These are phyloP conservation scores for Drosophila neoperkinsi DNA, from an alignment of 2,888 invertebrate species.

Conservation along the genomic window DNA sequence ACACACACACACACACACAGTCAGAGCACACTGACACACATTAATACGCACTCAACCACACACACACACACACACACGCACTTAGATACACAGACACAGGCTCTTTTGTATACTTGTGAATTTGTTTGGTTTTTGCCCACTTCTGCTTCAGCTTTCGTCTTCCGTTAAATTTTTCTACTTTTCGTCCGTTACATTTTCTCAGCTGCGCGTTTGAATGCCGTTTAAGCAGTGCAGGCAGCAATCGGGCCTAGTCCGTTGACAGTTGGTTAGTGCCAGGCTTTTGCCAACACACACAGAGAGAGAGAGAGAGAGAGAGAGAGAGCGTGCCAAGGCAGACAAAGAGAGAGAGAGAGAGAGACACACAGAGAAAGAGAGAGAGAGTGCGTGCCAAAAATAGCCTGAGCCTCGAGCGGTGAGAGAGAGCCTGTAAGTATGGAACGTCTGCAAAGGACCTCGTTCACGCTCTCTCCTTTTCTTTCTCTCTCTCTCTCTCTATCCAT, in stretches of 20 bases:
- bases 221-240: constrained; percentile 61
- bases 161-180: constrained; percentile 51
- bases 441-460: constrained; percentile 54
- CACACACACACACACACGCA: constrained; percentile 2
- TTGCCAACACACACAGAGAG: constrained; percentile 35
- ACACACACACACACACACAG: background rate
- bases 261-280: constrained; percentile 57
- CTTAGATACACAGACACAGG: constrained; percentile 20
- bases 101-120: constrained; percentile 50
- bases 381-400: constrained; percentile 66
- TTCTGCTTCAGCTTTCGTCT: constrained; percentile 36
- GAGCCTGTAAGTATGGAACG: constrained; percentile 58
- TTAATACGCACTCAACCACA: constrained; percentile 11
- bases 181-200: constrained; percentile 69
- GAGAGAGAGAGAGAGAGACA: constrained; percentile 3
- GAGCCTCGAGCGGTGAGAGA: constrained; percentile 41
- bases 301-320: constrained; percentile 5
- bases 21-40: constrained; percentile 39
- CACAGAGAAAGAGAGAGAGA: constrained; percentile 1
- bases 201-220: constrained; percentile 75
- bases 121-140: constrained; percentile 56
- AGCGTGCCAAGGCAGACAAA: constrained; percentile 45
- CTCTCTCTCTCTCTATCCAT: background rate
- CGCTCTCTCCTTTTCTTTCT: background rate
- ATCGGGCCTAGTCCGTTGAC: constrained; percentile 55